Percentiles rank a stretch among this genome's conserved stretches.
phyloP scores from a whole-genome alignment of 2,113 vertebrate species.

The Hepsetus odoe region DNA sequence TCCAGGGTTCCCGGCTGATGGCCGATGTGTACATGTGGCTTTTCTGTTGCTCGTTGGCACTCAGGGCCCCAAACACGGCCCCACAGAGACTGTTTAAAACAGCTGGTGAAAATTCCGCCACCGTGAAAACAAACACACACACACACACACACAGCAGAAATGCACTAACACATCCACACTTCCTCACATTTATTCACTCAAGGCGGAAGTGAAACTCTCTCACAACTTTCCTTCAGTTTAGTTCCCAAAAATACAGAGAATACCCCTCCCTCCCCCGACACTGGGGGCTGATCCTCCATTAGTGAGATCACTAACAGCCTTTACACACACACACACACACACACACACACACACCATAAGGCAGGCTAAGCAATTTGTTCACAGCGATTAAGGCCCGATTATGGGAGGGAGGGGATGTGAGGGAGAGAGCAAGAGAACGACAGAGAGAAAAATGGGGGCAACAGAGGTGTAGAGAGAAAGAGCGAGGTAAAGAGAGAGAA shows the following conservation, averaged over 20 bases:
- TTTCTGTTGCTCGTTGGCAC: not conserved
- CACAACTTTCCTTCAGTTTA: slow-evolving; percentile 71
- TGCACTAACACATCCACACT: slow-evolving; percentile 44
- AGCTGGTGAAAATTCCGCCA: slow-evolving; percentile 75
- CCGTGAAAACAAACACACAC: slow-evolving; percentile 61
- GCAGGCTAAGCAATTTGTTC: slow-evolving; percentile 62
- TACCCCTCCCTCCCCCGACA: not conserved
- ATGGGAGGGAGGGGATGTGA: not conserved
- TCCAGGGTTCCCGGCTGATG: too few species aligned
- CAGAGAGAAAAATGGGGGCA: not conserved
- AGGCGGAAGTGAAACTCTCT: slow-evolving; percentile 75
- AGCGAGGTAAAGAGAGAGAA: not conserved
- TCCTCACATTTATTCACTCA: slow-evolving; percentile 63
- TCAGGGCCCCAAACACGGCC: slow-evolving; percentile 63
- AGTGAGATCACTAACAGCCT: not conserved
- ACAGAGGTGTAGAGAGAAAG: not conserved
- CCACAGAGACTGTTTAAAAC: slow-evolving; percentile 68
- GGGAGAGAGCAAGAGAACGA: not conserved
- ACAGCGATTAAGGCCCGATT: slow-evolving; percentile 59
- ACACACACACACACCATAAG: slow-evolving; percentile 43
- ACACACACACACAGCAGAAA: slow-evolving; percentile 47
- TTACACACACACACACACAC: not conserved
- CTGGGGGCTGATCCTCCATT: not conserved
- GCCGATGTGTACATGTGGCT: slow-evolving; percentile 24
- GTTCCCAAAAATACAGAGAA: slow-evolving; percentile 65